Evolutionary conservation across 1,140 invertebrate species (phyloP), one percentile per base, ranked within the genome.

Genomic region (Penaeus japonicus): DNA sequence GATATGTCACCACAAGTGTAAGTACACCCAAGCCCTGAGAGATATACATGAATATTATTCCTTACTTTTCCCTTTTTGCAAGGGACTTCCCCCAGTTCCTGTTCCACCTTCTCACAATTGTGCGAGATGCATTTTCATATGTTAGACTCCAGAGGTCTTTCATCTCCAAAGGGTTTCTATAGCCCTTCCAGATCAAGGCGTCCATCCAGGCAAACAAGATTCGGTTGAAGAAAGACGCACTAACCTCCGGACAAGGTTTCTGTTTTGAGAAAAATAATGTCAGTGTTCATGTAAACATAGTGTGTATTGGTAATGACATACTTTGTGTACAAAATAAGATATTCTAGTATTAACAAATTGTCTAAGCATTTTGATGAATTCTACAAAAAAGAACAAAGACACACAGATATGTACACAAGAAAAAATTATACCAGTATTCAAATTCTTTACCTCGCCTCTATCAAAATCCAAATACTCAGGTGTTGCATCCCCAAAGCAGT

Each of bases 141-240:
- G 97, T 97, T 92, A 99, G 94, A 57, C 96, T 95, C 98, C 98
- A 99, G 0, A 99, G 92, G 93, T 99, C 97, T 55, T 94, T 93
- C 73, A 94, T 94, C 90, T 96, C 96, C 47, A 99, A 93, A 20
- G 97, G 96, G 89, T 95, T 95, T 90, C 95, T 95, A 92, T 96
- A 99, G 1, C 98, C 98, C 89, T 94, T 95, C 93, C 96, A 95
- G 1, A 96, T 96, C 90, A 98, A 93, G 0, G 93, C 89, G 92
- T 98, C 96, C 92, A 99, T 98, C 98, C 98, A 99, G 83, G 95
- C 95, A 92, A 98, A 99, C 0, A 96, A 94, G 4, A 99, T 93
- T 82, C 95, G 94, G 30, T 97, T 98, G n/a, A 97, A 94, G 92
- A 98, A 99, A 30, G 98, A 97, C 59, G 97, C 94, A 84, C 93